Evolutionary conservation across 2,888 invertebrate species (phyloP).

Genomic region (Antitype chi): DNA sequence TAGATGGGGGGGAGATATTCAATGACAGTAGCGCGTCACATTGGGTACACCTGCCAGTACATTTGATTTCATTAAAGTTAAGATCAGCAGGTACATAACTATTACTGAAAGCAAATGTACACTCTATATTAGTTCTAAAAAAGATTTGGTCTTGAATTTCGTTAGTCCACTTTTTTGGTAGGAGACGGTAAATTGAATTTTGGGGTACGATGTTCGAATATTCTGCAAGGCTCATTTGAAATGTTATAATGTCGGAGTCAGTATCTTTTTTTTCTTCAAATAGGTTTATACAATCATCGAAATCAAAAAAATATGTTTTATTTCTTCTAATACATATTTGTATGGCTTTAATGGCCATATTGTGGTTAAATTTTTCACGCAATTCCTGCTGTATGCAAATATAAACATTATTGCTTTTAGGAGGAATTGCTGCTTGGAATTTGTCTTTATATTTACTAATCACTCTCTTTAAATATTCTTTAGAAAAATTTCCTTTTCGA

Average conservation of each 20-base stretch:
- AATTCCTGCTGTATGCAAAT: too few relatives aligned
- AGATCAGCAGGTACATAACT: slow-evolving; percentile 27
- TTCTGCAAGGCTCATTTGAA: slow-evolving; percentile 43
- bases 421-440: too few relatives aligned
- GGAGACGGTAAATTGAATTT: slow-evolving; percentile 36
- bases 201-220: slow-evolving; percentile 33
- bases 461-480: too few relatives aligned
- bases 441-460: too few relatives aligned
- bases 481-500: too few relatives aligned
- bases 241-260: slow-evolving; percentile 28
- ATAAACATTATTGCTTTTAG: too few relatives aligned
- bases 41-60: slow-evolving; percentile 34
- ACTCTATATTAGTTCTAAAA: too few relatives aligned
- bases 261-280: slow-evolving; percentile 30
- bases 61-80: slow-evolving; percentile 30
- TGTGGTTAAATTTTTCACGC: too few relatives aligned
- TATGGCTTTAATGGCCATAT: too few relatives aligned
- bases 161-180: slow-evolving; percentile 36
- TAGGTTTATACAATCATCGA: slow-evolving; percentile 20
- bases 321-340: slow-evolving; percentile 4
- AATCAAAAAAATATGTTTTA: slow-evolving; percentile 26
- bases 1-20: slow-evolving; percentile 36
- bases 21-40: slow-evolving; percentile 38
- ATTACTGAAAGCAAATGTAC: too few relatives aligned
- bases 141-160: slow-evolving; percentile 22